A percentile compares a stretch with the other conserved stretches of the same genome.
These are phyloP conservation scores for Taurulus bubalis DNA, from an alignment of 2,113 vertebrate species.

Conservation along the genomic window DNA sequence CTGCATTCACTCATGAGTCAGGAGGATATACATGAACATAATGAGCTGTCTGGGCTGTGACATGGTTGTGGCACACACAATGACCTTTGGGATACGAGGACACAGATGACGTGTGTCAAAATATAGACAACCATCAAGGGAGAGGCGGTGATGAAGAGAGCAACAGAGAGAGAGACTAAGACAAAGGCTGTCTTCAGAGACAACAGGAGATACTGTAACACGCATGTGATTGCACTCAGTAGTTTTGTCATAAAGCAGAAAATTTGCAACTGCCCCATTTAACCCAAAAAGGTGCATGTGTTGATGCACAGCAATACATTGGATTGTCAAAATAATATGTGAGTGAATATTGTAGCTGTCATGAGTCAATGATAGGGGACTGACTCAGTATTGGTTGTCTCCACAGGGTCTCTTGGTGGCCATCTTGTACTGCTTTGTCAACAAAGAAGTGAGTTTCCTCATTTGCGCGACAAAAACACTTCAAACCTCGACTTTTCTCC, in stretches of 20 bases:
- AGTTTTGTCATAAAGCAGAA: slow-evolving; percentile 7
- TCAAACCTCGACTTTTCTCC: neutral
- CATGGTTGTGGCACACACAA: slow-evolving; percentile 48
- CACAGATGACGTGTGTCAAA: slow-evolving; percentile 45
- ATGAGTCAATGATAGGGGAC: neutral
- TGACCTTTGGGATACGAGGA: slow-evolving; percentile 55
- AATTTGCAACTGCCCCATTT: neutral
- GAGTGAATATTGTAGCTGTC: neutral
- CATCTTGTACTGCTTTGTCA: slow-evolving; percentile 98
- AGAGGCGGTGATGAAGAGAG: slow-evolving; percentile 35
- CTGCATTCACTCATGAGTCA: slow-evolving; percentile 46
- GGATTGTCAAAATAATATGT: neutral
- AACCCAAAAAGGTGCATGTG: neutral
- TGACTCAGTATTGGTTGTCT: slow-evolving; percentile 41
- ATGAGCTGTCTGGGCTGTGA: slow-evolving; percentile 32
- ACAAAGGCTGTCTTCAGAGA: slow-evolving; percentile 20
- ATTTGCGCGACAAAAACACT: neutral
- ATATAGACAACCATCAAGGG: slow-evolving; percentile 6
- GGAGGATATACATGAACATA: slow-evolving; percentile 38
- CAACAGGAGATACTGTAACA: neutral
- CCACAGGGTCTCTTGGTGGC: slow-evolving; percentile 95
- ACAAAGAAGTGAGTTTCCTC: slow-evolving; percentile 90
- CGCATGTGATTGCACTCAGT: neutral
- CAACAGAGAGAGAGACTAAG: neutral
- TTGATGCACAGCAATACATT: neutral